Conservation (phyloP, 2,797 vertebrate species). For the Helostoma temminkii region DNA sequence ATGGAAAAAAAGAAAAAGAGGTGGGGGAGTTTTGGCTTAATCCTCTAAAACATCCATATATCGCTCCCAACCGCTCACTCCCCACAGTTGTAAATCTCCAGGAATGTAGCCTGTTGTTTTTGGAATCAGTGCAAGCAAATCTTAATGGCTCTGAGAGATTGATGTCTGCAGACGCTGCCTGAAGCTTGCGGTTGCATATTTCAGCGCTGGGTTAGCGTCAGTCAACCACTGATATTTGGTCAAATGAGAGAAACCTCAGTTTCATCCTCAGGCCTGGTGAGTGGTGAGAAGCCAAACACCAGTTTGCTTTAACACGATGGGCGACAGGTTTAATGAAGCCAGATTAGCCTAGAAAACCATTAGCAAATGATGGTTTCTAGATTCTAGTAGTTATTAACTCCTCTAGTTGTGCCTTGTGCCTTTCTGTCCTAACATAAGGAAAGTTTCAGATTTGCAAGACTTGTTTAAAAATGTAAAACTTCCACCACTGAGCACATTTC, state of each 20-base stretch:
- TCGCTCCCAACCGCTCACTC: constrained; percentile 35
- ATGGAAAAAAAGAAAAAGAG: constrained; percentile 17
- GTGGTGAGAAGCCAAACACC: neutral
- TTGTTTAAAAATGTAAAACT: neutral
- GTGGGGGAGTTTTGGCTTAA: constrained; percentile 53
- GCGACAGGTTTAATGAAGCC: no score
- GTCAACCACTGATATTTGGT: neutral
- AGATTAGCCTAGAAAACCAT: neutral
- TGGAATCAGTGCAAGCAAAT: constrained; percentile 62
- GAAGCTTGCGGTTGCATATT: constrained; percentile 53
- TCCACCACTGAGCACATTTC: neutral
- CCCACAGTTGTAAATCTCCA: constrained; percentile 74
- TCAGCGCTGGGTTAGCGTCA: constrained; percentile 31
- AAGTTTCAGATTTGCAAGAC: neutral
- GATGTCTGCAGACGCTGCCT: constrained; percentile 68
- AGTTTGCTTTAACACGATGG: neutral
- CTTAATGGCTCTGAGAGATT: constrained; percentile 56
- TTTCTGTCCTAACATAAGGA: no score
- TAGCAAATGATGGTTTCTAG: neutral
- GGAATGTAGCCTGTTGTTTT: constrained; percentile 79
- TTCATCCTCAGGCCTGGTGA: constrained; percentile 8
- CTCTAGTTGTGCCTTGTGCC: no score
- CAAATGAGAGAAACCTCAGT: neutral
- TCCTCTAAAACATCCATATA: constrained; percentile 69
- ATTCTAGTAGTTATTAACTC: neutral